Conservation (phyloP, 2,797 vertebrate species). For the Sebastes miniatus region DNA sequence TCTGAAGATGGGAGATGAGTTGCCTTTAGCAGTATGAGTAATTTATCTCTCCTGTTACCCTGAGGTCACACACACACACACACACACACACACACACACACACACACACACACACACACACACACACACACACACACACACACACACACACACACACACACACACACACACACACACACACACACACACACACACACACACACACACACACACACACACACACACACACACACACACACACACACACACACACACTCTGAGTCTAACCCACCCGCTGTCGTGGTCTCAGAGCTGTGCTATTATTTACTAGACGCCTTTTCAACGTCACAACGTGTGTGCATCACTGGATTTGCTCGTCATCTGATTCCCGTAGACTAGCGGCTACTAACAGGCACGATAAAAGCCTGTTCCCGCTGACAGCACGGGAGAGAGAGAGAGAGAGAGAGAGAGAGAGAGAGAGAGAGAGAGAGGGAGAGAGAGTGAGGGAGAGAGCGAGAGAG, state of each 20-base stretch:
- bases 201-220: background rate
- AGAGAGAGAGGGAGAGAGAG: background rate
- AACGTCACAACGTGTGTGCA: slow-evolving; percentile 17
- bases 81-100: no score
- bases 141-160: no score
- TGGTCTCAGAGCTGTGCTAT: background rate
- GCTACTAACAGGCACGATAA: slow-evolving; percentile 50
- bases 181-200: background rate
- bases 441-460: background rate
- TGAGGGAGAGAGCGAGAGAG: background rate
- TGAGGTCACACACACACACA: background rate
- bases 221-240: no score
- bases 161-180: no score
- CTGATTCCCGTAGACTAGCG: slow-evolving; percentile 50
- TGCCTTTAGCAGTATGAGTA: background rate
- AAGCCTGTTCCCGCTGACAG: slow-evolving; percentile 57
- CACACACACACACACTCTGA: background rate
- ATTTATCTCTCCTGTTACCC: background rate
- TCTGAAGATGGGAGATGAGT: background rate
- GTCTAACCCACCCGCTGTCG: background rate
- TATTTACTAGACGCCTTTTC: slow-evolving; percentile 7
- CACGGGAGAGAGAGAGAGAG: background rate
- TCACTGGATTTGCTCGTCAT: slow-evolving; percentile 29
- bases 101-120: no score
- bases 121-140: no score